Conservation (phyloP, 2,113 vertebrate species). For the Pangasianodon gigas region DNA sequence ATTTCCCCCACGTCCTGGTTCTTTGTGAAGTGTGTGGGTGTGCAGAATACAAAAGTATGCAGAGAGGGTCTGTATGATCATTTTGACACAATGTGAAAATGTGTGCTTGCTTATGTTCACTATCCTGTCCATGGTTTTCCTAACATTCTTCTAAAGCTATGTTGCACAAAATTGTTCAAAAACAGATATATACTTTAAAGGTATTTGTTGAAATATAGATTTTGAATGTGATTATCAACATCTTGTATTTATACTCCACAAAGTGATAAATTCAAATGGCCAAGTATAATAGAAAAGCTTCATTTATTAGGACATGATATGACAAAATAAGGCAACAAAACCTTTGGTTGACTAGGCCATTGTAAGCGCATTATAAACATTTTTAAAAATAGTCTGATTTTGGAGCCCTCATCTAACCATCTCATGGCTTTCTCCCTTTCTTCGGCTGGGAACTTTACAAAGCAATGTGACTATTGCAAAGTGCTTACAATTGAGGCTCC, state of each 20-base stretch:
- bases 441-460: not conserved
- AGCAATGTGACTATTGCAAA: not conserved
- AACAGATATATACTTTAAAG: not conserved
- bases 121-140: not conserved
- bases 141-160: not conserved
- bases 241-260: not conserved
- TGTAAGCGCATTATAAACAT: not conserved
- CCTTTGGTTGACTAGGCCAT: not conserved
- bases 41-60: not conserved
- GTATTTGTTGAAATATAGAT: not conserved
- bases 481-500: not conserved
- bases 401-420: not conserved
- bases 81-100: not conserved
- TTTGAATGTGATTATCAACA: not conserved
- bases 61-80: not conserved
- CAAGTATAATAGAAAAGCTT: not conserved
- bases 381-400: not conserved
- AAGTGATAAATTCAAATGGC: not conserved
- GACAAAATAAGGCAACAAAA: not conserved
- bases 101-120: not conserved
- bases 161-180: not conserved
- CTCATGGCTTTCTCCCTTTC: not conserved
- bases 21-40: not conserved
- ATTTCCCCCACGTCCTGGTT: constrained; percentile 14
- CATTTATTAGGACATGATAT: not conserved